Evolutionary conservation across 35 echinoderm and acorn worm genomes (phyloP).

Genomic region (Acanthaster planci): DNA sequence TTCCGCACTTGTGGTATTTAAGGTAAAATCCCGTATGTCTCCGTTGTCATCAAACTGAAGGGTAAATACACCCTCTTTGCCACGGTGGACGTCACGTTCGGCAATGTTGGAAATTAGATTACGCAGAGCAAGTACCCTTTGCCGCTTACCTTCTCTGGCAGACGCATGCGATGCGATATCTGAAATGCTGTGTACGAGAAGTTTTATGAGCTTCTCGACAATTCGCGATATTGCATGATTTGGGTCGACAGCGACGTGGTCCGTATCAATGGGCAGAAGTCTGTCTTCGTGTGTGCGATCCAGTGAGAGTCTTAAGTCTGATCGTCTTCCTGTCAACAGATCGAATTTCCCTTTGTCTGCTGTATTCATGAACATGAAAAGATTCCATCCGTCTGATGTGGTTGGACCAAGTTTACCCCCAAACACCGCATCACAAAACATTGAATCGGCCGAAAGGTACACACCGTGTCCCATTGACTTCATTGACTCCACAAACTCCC

Average conservation of each 20-base stretch:
- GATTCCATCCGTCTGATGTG: too few relatives aligned
- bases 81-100: constrained; percentile 9
- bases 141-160: neutral
- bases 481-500: neutral
- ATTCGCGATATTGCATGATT: constrained; percentile 39
- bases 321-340: neutral
- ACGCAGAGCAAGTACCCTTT: neutral
- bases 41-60: too few relatives aligned
- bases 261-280: constrained; percentile 9
- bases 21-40: constrained; percentile 28
- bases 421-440: constrained; percentile 33
- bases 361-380: constrained; percentile 5
- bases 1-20: constrained; percentile 43
- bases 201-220: constrained; percentile 25
- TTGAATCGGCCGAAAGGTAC: neutral
- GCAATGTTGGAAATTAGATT: constrained; percentile 36
- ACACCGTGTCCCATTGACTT: constrained; percentile 15
- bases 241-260: constrained; percentile 39
- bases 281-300: constrained; percentile 18
- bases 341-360: constrained; percentile 8
- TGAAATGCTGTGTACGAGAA: constrained; percentile 8
- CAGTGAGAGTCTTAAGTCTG: constrained; percentile 9
- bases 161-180: neutral
- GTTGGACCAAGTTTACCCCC: too few relatives aligned
- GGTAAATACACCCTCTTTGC: too few relatives aligned